Percentiles rank a stretch among this genome's conserved stretches.
Conservation (phyloP, 64 coral and sea anemone genomes). For the Actinia equina region DNA sequence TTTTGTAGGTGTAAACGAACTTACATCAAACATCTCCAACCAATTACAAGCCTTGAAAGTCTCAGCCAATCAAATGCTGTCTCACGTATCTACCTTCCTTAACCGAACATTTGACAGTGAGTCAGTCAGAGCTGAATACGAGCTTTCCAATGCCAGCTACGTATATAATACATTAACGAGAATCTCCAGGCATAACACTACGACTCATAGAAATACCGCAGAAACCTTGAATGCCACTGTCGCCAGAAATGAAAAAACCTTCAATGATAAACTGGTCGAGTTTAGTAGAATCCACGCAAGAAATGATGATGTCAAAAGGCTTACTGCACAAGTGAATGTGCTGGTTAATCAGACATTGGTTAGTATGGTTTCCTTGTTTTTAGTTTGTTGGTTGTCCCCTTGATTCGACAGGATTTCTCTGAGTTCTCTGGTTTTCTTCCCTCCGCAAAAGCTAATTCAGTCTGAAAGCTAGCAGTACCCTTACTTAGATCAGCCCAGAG, state of each 20-base stretch:
- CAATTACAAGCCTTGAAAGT: background rate
- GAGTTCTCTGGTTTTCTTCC: no score
- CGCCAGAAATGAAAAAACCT: background rate
- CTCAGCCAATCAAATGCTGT: constrained; percentile 5
- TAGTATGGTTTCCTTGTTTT: background rate
- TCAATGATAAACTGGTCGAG: background rate
- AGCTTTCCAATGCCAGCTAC: background rate
- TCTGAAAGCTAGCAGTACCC: no score
- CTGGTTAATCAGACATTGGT: constrained; percentile 18
- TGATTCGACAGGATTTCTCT: no score
- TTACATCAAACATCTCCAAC: background rate
- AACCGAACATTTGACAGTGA: background rate
- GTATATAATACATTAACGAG: background rate
- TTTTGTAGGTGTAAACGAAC: constrained; percentile 13
- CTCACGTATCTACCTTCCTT: background rate
- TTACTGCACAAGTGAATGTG: background rate
- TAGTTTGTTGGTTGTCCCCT: background rate
- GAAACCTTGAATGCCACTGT: constrained; percentile 14
- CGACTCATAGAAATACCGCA: constrained; percentile 22
- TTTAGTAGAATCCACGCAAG: background rate
- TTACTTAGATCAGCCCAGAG: no score
- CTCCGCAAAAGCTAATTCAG: no score
- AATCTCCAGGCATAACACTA: constrained; percentile 8
- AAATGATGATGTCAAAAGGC: background rate
- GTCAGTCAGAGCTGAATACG: constrained; percentile 3